Evolutionary conservation across 2,113 vertebrate genomes (phyloP).

Genomic region (Ceyx cyanopectus): DNA sequence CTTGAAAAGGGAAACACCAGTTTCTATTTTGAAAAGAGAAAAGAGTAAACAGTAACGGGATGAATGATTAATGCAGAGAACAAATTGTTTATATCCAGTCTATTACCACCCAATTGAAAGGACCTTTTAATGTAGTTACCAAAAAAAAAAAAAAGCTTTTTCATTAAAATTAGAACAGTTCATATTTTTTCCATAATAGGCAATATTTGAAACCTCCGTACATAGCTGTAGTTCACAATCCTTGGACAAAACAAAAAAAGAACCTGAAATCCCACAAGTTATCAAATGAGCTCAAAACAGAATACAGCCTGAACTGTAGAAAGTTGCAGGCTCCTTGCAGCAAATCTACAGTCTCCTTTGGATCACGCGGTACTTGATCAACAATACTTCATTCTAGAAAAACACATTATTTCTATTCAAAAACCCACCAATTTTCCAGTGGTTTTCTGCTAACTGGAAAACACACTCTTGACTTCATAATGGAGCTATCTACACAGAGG

Average conservation of each 20-base stretch:
- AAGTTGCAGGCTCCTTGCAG: background rate
- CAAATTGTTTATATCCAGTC: background rate
- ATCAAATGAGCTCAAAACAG: background rate
- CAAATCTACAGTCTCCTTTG: background rate
- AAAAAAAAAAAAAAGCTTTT: background rate
- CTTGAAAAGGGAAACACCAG: background rate
- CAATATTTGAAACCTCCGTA: background rate
- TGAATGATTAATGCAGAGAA: background rate
- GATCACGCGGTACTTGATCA: background rate
- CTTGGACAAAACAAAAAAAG: background rate
- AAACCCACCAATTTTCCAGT: background rate
- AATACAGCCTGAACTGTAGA: background rate
- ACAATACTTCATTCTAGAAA: background rate
- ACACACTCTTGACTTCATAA: background rate
- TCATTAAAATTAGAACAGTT: background rate
- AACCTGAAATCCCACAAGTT: background rate
- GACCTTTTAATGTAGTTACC: background rate
- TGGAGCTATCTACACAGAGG: background rate
- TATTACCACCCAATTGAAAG: background rate
- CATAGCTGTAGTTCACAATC: background rate
- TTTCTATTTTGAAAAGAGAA: background rate
- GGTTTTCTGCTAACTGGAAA: conserved; percentile 24
- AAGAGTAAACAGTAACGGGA: background rate
- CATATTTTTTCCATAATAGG: conserved; percentile 36
- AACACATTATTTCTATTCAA: background rate